These are phyloP conservation scores for Chlorodrepanis virens DNA, from an alignment of 2,113 vertebrate genomes.

Conservation along the genomic window DNA sequence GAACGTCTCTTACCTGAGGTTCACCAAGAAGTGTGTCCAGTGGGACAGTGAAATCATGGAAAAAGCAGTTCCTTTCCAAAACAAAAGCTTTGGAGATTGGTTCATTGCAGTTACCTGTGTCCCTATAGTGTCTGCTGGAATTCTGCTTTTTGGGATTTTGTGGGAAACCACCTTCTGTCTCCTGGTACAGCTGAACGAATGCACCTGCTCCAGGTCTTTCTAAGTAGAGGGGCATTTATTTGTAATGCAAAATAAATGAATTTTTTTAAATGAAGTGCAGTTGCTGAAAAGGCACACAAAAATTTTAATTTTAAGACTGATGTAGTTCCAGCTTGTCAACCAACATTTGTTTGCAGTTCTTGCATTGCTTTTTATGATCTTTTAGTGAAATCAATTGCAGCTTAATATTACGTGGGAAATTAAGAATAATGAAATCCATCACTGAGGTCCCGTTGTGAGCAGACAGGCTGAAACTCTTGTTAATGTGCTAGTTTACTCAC, in stretches of 20 bases:
- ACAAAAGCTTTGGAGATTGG: background rate
- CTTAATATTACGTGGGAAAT: background rate
- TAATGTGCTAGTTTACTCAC: background rate
- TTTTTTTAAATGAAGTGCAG: background rate
- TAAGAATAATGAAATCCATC: background rate
- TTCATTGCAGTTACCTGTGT: background rate
- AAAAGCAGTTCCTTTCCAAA: background rate
- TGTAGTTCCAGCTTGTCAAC: background rate
- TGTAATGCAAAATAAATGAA: background rate
- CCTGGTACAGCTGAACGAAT: no score
- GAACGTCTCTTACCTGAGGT: background rate
- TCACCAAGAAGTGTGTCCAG: background rate
- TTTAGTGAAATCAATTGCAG: background rate
- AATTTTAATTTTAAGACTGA: background rate
- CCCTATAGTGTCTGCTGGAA: background rate
- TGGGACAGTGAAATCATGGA: no score
- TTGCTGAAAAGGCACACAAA: background rate
- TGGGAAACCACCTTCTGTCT: background rate
- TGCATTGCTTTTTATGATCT: background rate
- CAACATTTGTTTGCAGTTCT: background rate
- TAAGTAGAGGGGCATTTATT: rapidly evolving
- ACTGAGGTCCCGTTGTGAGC: background rate
- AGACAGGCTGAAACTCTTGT: background rate
- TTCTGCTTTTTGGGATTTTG: background rate
- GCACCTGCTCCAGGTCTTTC: rapidly evolving